Evolutionary conservation across 2,113 vertebrate species (phyloP), one percentile per base, ranked within the genome.

Genomic region (Candoia aspera): DNA sequence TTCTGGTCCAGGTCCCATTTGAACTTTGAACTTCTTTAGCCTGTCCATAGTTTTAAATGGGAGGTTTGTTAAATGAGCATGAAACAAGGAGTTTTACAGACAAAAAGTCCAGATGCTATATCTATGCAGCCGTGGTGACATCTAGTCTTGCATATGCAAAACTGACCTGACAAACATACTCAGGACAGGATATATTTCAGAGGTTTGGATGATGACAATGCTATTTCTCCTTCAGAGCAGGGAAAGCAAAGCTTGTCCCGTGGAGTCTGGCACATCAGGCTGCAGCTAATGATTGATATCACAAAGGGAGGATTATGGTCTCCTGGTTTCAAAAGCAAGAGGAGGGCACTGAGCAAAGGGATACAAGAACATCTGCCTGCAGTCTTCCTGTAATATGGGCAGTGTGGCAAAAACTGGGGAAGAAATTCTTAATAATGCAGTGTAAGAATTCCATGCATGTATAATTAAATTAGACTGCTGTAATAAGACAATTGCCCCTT

Each of bases 241-340:
- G 53, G 73, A 88, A 86, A 91, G 91, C 90, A 89, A 1, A 92
- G 90, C 84, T 57, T 93, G 88, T 92, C 93, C 90, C 57, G 85
- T 92, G 90, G 33, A 6, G 88, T 86, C 24, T 94, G 94, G 91
- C 93, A 92, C 6, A 3, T 95, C 91, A 91, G 13, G 19, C 90
- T 89, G 57, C 93, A 5, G 57, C 87, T 92, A 54, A 79, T 91
- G 84, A 89, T 60, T 29, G 87, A 57, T 95, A 85, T 84, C 91
- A 91, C 90, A 93, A 91, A 94, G 91, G 94, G 46, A 88, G 90
- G 90, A 93, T 95, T 92, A 95, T 59, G n/a, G 87, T 46, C 73
- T 93, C 90, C 92, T 64, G 88, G 42, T 53, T 0, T 0, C 29
- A 90, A 88, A 88, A 93, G 73, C 93, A 88, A 55, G 79, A 49